Conservation (phyloP, 2,797 vertebrate species). For the Bradypodion pumilum region DNA sequence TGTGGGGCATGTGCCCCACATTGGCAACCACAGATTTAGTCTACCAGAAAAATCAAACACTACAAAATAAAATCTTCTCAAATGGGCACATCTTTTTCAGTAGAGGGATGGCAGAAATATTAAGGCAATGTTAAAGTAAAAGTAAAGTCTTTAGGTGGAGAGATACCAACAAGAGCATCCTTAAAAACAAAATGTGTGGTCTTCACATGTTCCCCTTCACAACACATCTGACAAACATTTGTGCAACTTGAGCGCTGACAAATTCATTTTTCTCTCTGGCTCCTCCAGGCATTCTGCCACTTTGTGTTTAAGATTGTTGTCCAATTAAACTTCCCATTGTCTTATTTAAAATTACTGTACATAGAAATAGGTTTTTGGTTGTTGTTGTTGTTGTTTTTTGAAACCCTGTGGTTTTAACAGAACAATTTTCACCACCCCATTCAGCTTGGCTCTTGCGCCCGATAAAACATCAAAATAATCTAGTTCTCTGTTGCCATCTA, state of each 20-base stretch:
- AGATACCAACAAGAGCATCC: too few relatives aligned
- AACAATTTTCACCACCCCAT: background rate
- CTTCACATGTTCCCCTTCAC: too few relatives aligned
- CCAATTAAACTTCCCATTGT: background rate
- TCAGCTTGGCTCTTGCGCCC: too few relatives aligned
- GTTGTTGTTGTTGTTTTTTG: too few relatives aligned
- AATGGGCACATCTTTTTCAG: background rate
- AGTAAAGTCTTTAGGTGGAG: too few relatives aligned
- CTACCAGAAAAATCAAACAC: background rate
- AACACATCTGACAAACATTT: too few relatives aligned
- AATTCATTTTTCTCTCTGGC: background rate
- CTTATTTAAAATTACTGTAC: background rate
- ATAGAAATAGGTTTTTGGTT: background rate
- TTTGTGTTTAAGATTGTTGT: background rate
- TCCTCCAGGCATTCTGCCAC: background rate
- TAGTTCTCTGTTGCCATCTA: conserved; percentile 11
- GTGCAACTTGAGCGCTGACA: too few relatives aligned
- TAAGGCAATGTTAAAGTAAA: too few relatives aligned
- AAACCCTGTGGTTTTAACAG: background rate
- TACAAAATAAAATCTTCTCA: background rate
- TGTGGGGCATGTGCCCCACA: too few relatives aligned
- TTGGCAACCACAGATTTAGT: too few relatives aligned
- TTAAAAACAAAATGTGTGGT: too few relatives aligned
- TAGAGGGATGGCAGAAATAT: too few relatives aligned
- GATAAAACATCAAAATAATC: background rate